phyloP scores from a whole-genome alignment of 2,113 vertebrate genomes.

The Melanostigma gelatinosum region DNA sequence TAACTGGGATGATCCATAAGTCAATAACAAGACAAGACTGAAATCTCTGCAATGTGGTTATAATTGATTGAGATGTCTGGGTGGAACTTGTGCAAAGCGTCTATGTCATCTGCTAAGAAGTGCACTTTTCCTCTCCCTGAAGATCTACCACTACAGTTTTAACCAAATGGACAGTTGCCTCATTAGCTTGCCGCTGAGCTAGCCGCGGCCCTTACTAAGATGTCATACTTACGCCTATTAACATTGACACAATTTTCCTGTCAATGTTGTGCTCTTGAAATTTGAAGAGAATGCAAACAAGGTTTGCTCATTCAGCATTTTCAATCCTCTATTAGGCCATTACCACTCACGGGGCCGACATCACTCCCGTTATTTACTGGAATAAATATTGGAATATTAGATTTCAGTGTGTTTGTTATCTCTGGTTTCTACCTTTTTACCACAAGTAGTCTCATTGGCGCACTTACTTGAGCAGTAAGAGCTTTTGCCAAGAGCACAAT shows the following conservation, averaged over 20 bases:
- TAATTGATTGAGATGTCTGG: slow-evolving; percentile 90
- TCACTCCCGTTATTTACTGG: slow-evolving; percentile 54
- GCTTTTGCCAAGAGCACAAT: slow-evolving; percentile 21
- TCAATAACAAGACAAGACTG: slow-evolving; percentile 87
- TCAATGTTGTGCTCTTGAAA: slow-evolving; percentile 69
- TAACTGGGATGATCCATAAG: slow-evolving; percentile 84
- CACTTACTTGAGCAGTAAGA: slow-evolving; percentile 28
- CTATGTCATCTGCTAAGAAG: slow-evolving; percentile 88
- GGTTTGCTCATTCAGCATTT: slow-evolving; percentile 72
- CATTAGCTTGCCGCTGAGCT: slow-evolving; percentile 79
- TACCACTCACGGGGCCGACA: slow-evolving; percentile 41
- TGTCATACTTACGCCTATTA: slow-evolving; percentile 76
- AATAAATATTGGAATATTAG: slow-evolving; percentile 62
- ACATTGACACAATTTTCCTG: slow-evolving; percentile 72
- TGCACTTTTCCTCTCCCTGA: slow-evolving; percentile 85
- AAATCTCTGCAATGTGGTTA: slow-evolving; percentile 88
- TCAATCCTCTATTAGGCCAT: slow-evolving; percentile 68
- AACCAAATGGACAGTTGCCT: slow-evolving; percentile 83
- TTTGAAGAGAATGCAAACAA: slow-evolving; percentile 69
- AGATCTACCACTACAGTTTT: slow-evolving; percentile 81
- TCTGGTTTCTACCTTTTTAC: slow-evolving; percentile 51
- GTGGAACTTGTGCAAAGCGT: slow-evolving; percentile 85
- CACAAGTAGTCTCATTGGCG: slow-evolving; percentile 42
- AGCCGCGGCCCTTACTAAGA: slow-evolving; percentile 68
- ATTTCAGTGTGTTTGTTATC: slow-evolving; percentile 65